Conservation (phyloP, 2,888 invertebrate species). For the Uloborus plumipes region DNA sequence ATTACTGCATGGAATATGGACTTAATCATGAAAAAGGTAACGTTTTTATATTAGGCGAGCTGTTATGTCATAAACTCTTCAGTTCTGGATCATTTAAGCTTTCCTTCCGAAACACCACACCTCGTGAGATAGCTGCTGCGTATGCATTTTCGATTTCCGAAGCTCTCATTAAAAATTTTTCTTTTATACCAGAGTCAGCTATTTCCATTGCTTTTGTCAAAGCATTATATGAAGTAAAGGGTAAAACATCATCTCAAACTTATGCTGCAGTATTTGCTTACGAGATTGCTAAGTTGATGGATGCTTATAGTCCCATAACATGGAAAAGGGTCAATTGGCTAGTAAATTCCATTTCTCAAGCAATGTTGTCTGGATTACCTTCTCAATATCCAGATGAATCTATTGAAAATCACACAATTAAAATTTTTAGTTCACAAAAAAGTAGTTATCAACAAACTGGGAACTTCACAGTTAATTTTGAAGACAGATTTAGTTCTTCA, state of each 20-base stretch:
- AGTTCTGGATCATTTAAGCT: conserved; percentile 24
- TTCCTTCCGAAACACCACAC: conserved; percentile 25
- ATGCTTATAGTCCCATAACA: conserved; percentile 12
- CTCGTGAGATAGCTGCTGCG: conserved; percentile 41
- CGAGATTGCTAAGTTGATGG: conserved; percentile 34
- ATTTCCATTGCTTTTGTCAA: conserved; percentile 46
- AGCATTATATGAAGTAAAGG: conserved; percentile 35
- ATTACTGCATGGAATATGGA: conserved; percentile 33
- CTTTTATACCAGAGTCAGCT: conserved; percentile 39
- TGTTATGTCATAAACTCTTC: conserved; percentile 34
- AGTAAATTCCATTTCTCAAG: conserved; percentile 4
- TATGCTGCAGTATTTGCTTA: conserved; percentile 49
- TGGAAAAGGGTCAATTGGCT: conserved; percentile 22
- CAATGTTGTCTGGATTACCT: conserved; percentile 40
- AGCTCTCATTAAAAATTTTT: conserved; percentile 22
- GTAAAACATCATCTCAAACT: conserved; percentile 17
- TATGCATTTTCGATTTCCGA: conserved; percentile 53
- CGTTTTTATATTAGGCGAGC: conserved; percentile 28
- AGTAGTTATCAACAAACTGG: no score
- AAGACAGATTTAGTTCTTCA: no score
- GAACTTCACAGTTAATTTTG: no score
- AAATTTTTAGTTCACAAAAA: no score
- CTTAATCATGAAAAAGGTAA: conserved; percentile 37
- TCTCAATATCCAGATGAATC: background rate
- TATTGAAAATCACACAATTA: background rate